These are phyloP conservation scores for Poecile atricapillus DNA, from an alignment of 2,113 vertebrate species.

Conservation along the genomic window DNA sequence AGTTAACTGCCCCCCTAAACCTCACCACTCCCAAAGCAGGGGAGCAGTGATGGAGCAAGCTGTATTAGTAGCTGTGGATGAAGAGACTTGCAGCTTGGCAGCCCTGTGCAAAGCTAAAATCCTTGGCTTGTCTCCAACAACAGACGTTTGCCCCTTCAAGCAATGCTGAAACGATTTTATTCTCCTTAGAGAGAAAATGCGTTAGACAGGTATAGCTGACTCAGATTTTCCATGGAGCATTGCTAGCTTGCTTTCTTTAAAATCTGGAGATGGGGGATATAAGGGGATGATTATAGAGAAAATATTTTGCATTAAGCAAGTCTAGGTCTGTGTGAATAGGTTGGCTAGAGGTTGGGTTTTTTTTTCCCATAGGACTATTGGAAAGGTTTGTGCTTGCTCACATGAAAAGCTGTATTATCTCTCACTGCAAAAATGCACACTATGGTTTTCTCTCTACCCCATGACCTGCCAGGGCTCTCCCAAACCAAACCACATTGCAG, in stretches of 20 bases:
- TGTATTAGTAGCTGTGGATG: not conserved
- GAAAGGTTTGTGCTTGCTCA: not conserved
- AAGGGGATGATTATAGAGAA: not conserved
- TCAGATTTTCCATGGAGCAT: not conserved
- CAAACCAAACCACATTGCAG: not conserved
- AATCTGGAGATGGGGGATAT: not conserved
- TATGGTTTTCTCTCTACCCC: not conserved
- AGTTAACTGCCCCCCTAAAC: not conserved
- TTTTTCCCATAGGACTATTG: accelerated
- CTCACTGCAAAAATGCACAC: not conserved
- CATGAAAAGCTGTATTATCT: not conserved
- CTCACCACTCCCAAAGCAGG: not conserved
- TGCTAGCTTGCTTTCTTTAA: not conserved
- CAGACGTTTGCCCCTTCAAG: not conserved
- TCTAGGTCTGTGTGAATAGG: not conserved
- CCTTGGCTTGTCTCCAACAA: not conserved
- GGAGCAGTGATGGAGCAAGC: not conserved
- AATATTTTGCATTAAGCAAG: not conserved
- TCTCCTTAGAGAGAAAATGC: not conserved
- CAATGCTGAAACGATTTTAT: not conserved
- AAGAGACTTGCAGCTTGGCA: not conserved
- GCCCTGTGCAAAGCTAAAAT: not conserved
- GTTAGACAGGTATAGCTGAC: not conserved
- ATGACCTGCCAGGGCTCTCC: not conserved
- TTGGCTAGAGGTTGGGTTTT: not conserved